A percentile compares a stretch with the other conserved stretches of the same genome.
phyloP scores from a whole-genome alignment of 2,113 vertebrate species.

The Protobothrops mucrosquamatus region DNA sequence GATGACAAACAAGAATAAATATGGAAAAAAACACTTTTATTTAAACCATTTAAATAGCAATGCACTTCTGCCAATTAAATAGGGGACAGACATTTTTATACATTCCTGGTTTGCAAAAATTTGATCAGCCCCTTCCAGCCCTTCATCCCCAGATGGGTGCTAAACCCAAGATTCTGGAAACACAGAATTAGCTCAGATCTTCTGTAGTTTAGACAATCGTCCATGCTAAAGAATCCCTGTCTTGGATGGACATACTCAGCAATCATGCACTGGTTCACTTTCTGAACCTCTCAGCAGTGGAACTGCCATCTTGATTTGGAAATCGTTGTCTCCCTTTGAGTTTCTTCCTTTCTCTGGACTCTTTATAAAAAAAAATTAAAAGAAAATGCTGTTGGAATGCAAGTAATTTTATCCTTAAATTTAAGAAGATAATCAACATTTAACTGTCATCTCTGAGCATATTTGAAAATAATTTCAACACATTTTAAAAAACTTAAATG shows the following conservation, averaged over 20 bases:
- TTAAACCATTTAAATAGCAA: constrained; percentile 54
- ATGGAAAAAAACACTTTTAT: constrained; percentile 73
- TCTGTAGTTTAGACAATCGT: constrained; percentile 67
- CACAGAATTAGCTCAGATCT: constrained; percentile 65
- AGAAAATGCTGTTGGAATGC: constrained; percentile 86
- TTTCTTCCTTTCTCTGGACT: constrained; percentile 85
- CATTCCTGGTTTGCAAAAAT: constrained; percentile 24
- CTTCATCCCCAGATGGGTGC: constrained; percentile 24
- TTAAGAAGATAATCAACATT: constrained; percentile 57
- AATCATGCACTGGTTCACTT: constrained; percentile 74
- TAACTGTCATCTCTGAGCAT: constrained; percentile 58
- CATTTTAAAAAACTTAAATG: not conserved
- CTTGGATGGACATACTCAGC: constrained; percentile 70
- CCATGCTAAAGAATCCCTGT: constrained; percentile 71
- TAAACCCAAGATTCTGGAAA: constrained; percentile 31
- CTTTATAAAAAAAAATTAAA: constrained; percentile 92
- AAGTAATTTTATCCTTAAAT: constrained; percentile 70
- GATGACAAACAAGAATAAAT: constrained; percentile 70
- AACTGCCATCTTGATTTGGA: constrained; percentile 88
- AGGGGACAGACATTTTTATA: constrained; percentile 45
- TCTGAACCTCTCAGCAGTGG: constrained; percentile 71
- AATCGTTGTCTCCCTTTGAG: constrained; percentile 86
- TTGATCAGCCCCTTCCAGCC: constrained; percentile 13
- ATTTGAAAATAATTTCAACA: constrained; percentile 55
- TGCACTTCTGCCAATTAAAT: constrained; percentile 53